Evolutionary conservation across 2,888 invertebrate genomes (phyloP), one percentile per base, ranked within the genome.

Genomic region (Tiliacea citrago): DNA sequence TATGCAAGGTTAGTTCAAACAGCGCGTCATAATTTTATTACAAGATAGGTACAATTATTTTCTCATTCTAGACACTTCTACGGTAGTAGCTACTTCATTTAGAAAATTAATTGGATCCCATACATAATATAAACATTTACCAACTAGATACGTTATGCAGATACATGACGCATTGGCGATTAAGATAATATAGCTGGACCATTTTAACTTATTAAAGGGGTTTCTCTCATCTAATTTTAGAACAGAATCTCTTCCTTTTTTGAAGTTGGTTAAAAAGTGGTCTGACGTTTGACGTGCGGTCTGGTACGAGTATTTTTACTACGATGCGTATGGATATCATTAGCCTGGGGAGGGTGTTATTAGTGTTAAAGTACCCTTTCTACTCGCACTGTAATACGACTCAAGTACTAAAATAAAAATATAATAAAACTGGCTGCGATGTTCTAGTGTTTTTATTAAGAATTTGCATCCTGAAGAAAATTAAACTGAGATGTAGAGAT

Each of bases 251-350:
- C 35, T 7, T 75, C 21, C 10, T 21, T 75, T 75, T 68, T 58
- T 58, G 16, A 24, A 21, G 45, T 68, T 24, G 51, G 35, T 24
- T 67, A 60, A 75, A 58, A 68, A 61, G 63, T 42, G 35, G 69
- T 73, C 58, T 16, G 67, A 67, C 21, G 39, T 39, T 63, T 73
- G 68, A 67, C 16, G 21, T 53, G 29, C 51, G 51, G 65, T 53
- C 51, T 70, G 29, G 29, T 65, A 35, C 18, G 35, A 62, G 72
- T 62, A 75, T 75, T 79, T 77, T 75, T 57, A 79, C 58, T 69
- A 72, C 72, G 70, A 82, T 68, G 47, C 49, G 45, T 62, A 73
- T 72, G 75, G 69, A 75, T 79, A 73, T 82, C 69, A 82, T 82
- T 82, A 82, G 63, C 67, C 67, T 35, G 29, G 35, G 58, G 18